Evolutionary conservation across 2,797 vertebrate species (phyloP).

Genomic region (Oreonectes daqikongensis): DNA sequence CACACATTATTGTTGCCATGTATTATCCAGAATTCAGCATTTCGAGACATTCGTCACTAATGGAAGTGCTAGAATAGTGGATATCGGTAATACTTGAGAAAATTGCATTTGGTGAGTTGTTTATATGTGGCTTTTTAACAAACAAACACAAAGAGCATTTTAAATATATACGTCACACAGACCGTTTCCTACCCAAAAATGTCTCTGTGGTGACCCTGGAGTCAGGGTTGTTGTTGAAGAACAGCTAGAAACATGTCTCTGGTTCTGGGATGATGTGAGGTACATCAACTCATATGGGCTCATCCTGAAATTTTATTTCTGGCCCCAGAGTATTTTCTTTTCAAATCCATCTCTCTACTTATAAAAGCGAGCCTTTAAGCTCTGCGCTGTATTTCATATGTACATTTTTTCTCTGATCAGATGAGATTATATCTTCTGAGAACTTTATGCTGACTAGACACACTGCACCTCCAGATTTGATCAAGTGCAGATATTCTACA

Average conservation of each 20-base stretch:
- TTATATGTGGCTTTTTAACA: not conserved
- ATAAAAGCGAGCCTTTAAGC: not conserved
- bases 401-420: conserved; percentile 58
- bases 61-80: not conserved
- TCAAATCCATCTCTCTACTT: too few relatives aligned
- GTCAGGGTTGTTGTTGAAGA: too few relatives aligned
- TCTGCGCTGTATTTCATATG: conserved; percentile 26
- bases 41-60: not conserved
- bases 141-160: not conserved
- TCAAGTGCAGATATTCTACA: conserved; percentile 64
- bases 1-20: not conserved
- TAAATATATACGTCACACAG: not conserved
- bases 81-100: not conserved
- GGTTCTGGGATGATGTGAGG: too few relatives aligned
- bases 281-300: not conserved
- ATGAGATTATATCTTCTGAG: conserved; percentile 64
- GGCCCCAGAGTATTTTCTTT: too few relatives aligned
- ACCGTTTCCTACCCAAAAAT: too few relatives aligned
- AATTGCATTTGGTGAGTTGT: not conserved
- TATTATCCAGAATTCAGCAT: not conserved
- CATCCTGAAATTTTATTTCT: not conserved
- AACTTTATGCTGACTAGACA: conserved; percentile 47
- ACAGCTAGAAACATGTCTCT: too few relatives aligned
- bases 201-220: too few relatives aligned
- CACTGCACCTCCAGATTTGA: conserved; percentile 66